Conservation (phyloP, 2,113 vertebrate species). For the Dicentrarchus labrax region DNA sequence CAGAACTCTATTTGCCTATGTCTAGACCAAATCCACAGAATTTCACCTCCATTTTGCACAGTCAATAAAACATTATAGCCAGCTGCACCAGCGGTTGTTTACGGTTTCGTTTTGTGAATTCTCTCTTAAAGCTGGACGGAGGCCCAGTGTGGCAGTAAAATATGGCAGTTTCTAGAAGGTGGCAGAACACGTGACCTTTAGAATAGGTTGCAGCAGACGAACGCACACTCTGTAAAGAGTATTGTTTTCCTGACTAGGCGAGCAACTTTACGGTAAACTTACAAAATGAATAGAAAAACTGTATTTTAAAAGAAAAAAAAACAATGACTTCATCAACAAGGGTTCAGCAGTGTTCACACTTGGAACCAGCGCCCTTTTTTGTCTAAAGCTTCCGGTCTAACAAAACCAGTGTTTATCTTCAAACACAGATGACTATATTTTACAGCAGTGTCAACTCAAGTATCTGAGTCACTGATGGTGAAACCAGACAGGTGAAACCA, state of each 20-base stretch:
- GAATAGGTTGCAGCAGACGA: neutral
- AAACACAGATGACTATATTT: conserved; percentile 28
- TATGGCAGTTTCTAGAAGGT: neutral
- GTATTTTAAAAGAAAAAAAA: neutral
- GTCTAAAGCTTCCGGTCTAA: conserved; percentile 11
- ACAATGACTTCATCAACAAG: neutral
- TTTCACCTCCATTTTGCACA: neutral
- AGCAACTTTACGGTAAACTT: neutral
- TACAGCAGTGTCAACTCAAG: conserved; percentile 8
- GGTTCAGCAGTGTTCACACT: neutral
- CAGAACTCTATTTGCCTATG: neutral
- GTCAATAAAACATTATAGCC: neutral
- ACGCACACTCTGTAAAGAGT: neutral
- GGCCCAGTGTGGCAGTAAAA: conserved; percentile 36
- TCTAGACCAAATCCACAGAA: neutral
- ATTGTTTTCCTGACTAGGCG: neutral
- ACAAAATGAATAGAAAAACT: neutral
- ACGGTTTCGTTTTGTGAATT: conserved; percentile 42
- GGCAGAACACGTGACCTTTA: conserved; percentile 48
- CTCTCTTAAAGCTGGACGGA: conserved; percentile 41
- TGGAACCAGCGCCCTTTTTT: conserved; percentile 17
- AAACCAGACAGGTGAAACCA: conserved; percentile 76
- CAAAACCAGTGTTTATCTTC: conserved; percentile 44
- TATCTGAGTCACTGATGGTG: conserved; percentile 57
- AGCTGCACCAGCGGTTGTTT: neutral